Percentiles rank a stretch among this genome's conserved stretches.
Evolutionary conservation across 2,113 vertebrate genomes (phyloP).

Genomic region (Melanerpes aurifrons): DNA sequence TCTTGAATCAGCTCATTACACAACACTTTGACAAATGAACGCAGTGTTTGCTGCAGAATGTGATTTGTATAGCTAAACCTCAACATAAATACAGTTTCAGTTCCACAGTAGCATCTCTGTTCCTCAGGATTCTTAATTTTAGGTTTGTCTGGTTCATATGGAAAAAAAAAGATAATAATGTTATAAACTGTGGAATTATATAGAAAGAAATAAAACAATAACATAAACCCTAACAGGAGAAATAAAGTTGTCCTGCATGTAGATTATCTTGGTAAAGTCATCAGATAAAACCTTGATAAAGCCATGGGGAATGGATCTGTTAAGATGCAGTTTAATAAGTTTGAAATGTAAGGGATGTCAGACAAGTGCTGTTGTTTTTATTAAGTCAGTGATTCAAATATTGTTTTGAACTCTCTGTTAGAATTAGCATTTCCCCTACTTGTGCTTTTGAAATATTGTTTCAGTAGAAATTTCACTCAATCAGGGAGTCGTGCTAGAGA

Average conservation of each 20-base stretch:
- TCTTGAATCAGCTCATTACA: neutral
- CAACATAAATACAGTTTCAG: neutral
- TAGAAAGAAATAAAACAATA: neutral
- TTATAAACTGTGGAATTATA: neutral
- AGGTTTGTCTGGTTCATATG: neutral
- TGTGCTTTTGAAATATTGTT: slow-evolving; percentile 10
- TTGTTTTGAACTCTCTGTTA: slow-evolving; percentile 5
- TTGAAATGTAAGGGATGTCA: neutral
- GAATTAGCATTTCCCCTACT: neutral
- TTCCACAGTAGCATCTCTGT: neutral
- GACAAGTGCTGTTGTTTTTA: neutral
- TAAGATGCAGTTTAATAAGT: slow-evolving; percentile 7
- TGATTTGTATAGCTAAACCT: neutral
- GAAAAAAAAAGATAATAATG: neutral
- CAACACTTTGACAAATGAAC: neutral
- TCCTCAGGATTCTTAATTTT: neutral
- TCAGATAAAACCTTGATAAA: neutral
- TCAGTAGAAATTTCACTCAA: neutral
- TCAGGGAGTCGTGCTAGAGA: neutral
- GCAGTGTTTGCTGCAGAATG: neutral
- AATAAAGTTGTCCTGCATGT: neutral
- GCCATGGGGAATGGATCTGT: neutral
- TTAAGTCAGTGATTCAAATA: neutral
- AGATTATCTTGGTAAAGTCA: neutral
- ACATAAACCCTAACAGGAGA: neutral